Percentiles rank a stretch among this genome's conserved stretches.
Evolutionary conservation across 2,113 vertebrate genomes (phyloP).

Genomic region (Ovibos moschatus): DNA sequence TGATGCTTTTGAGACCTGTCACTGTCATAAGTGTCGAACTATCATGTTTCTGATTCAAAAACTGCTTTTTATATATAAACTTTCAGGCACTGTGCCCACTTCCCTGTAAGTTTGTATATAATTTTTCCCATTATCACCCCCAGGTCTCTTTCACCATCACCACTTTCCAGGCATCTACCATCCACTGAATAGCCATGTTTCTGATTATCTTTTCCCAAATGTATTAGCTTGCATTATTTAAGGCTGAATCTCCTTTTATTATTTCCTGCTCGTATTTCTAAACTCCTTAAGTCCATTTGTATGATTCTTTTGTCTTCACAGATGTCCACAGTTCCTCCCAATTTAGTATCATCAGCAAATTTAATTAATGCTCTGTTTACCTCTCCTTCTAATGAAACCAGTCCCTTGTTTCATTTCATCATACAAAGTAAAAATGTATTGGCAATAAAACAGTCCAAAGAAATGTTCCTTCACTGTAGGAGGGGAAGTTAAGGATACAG

Average conservation of each 20-base stretch:
- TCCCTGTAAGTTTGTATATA: constrained; percentile 31
- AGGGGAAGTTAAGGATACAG: constrained; percentile 61
- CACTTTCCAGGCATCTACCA: constrained; percentile 50
- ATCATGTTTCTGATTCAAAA: constrained; percentile 29
- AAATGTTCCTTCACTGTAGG: constrained; percentile 56
- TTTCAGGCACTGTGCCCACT: not conserved
- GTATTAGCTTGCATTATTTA: constrained; percentile 73
- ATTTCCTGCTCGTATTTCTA: constrained; percentile 73
- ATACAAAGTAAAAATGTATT: constrained; percentile 71
- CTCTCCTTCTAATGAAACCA: constrained; percentile 74
- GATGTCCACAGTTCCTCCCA: constrained; percentile 71
- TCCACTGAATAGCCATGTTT: constrained; percentile 47
- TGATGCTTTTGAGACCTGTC: constrained; percentile 17
- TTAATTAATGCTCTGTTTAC: constrained; percentile 72
- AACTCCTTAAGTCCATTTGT: constrained; percentile 67
- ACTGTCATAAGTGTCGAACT: not conserved
- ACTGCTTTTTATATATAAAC: not conserved
- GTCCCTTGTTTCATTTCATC: constrained; percentile 73
- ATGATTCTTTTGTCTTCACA: constrained; percentile 71
- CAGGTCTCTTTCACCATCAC: constrained; percentile 49
- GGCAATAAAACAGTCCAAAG: constrained; percentile 67
- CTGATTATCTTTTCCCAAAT: constrained; percentile 66
- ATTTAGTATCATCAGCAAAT: constrained; percentile 75
- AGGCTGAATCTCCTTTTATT: constrained; percentile 73
- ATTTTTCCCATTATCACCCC: constrained; percentile 50